Conservation (phyloP, 2,797 vertebrate species). For the Sciurus carolinensis region DNA sequence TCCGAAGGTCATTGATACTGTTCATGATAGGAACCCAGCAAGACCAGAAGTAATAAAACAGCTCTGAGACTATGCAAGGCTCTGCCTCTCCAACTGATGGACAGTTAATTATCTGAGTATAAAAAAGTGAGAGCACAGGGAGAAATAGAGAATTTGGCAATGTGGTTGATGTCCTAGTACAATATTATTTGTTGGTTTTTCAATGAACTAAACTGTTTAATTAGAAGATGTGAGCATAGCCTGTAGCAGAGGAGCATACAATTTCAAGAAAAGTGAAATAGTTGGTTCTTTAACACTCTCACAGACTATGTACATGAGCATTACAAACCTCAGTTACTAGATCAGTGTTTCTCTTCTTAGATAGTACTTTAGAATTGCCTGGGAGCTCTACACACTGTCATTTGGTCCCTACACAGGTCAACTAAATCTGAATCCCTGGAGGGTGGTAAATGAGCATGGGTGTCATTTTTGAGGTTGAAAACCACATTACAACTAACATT, state of each 20-base stretch:
- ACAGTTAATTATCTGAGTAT: conserved; percentile 57
- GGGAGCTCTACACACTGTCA: background rate
- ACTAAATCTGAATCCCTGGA: background rate
- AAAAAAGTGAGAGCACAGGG: background rate
- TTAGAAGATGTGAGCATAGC: background rate
- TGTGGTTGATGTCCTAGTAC: background rate
- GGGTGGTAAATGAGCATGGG: background rate
- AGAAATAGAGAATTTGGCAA: conserved; percentile 41
- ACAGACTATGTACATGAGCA: background rate
- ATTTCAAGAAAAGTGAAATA: conserved; percentile 22
- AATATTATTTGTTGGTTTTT: conserved; percentile 3
- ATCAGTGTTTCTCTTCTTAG: background rate
- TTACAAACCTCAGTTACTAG: conserved; percentile 27
- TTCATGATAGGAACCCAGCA: conserved; percentile 49
- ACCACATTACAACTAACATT: background rate
- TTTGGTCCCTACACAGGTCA: background rate
- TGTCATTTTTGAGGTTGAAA: background rate
- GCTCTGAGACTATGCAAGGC: background rate
- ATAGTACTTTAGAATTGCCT: background rate
- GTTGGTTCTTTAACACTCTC: conserved; percentile 11
- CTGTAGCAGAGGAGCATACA: background rate
- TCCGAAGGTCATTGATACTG: conserved; percentile 10
- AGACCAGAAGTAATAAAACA: conserved; percentile 45
- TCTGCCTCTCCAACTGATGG: background rate
- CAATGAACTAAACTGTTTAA: background rate